These are phyloP conservation scores for Haplochromis vanheusdeni DNA, from an alignment of 2,113 vertebrate genomes.

Conservation along the genomic window DNA sequence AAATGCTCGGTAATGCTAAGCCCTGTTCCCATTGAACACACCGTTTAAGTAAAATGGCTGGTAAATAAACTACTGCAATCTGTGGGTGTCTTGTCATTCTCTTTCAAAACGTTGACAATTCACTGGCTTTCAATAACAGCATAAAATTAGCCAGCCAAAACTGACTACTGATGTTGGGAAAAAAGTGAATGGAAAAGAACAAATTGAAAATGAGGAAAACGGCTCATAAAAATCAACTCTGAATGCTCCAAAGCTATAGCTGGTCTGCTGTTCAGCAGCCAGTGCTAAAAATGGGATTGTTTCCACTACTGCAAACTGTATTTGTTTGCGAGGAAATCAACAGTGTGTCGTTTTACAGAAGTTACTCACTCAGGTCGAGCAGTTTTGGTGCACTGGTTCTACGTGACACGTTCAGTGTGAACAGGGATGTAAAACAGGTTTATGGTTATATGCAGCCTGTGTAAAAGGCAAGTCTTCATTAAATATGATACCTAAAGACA, in stretches of 20 bases:
- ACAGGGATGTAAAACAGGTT: background rate
- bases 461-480: background rate
- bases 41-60: background rate
- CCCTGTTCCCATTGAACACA: background rate
- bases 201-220: background rate
- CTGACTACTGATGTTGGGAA: background rate
- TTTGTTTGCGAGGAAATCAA: background rate
- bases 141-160: background rate
- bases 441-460: background rate
- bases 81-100: background rate
- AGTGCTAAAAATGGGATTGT: background rate
- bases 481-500: background rate
- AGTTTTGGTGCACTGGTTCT: background rate
- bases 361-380: background rate
- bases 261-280: background rate
- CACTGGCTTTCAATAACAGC: background rate
- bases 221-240: background rate
- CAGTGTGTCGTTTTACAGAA: background rate
- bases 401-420: background rate
- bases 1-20: rapidly evolving
- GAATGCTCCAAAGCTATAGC: background rate
- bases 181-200: background rate
- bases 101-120: background rate
- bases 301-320: background rate
- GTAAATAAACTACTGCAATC: background rate